Base-by-base conservation (phyloP, 2,888 invertebrate species). In the Meiosimyza decipiens region DNA sequence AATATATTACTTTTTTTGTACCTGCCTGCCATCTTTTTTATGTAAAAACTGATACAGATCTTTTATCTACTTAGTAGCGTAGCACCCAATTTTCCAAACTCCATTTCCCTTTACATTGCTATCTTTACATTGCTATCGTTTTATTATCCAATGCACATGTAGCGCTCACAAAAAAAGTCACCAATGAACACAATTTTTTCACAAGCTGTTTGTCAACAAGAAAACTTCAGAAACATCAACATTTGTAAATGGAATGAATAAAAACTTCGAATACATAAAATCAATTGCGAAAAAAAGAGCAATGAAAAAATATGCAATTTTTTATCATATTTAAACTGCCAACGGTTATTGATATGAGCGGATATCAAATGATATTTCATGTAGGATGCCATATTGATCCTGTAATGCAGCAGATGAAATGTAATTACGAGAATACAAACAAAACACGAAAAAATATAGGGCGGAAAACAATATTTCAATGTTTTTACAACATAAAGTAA, bases 351-450 rank as follows among this genome's bases (percentile, higher is more conserved):
- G 51, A 49, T 65, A 28, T 57, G 57, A 16, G 18, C 55, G 55
- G 55, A 55, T 55, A 55, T 55, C 55, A 22, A 22, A 55, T 16
- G 55, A 55, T 55, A 55, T 55, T 18, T 55, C 55, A 16, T 16
- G 18, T 18, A 22, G 16, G 55, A 55, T 22, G 55, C 22, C 55
- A 15, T 11, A 5, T 11, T n/a, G 16, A 55, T 55, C 55, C 55
- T 18, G 3, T 22, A 22, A 15, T 55, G 12, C 55, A 55, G 55
- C 55, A 18, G 55, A 4, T 15, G 55, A 55, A 16, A 22, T 16
- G 55, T 18, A n/a, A 11, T 16, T 40, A 40, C 40, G 40, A 9
- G 40, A 40, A 40, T 28, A 40, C 40, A 40, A 9, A 40, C 40
- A 40, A 40, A 40, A 40, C 28, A 28, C 3, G 4, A 40, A 40